Evolutionary conservation across 2,797 vertebrate genomes (phyloP).

Genomic region (Sebastes elongatus): DNA sequence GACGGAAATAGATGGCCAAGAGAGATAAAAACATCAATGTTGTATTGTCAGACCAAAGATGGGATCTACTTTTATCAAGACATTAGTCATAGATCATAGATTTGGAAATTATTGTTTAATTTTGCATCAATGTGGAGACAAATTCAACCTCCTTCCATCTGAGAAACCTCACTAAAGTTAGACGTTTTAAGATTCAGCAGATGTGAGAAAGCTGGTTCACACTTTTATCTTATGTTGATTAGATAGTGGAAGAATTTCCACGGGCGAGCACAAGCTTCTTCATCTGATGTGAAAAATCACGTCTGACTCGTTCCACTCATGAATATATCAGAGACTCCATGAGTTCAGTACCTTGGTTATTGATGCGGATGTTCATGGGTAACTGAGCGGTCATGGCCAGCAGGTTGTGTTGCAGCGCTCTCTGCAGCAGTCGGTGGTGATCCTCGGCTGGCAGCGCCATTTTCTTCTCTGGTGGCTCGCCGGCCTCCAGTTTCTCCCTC

Average conservation of each 20-base stretch:
- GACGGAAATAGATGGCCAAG: background rate
- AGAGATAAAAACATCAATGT: background rate
- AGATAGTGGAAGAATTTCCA: background rate
- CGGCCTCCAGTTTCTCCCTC: constrained; percentile 92
- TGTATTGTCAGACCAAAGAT: background rate
- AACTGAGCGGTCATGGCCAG: constrained; percentile 94
- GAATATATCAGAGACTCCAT: background rate
- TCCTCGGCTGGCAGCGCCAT: constrained; percentile 90
- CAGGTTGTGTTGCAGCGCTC: constrained; percentile 95
- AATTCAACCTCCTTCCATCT: background rate
- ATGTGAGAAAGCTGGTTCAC: background rate
- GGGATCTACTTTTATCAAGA: background rate
- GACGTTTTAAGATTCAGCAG: background rate
- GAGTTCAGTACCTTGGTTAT: constrained; percentile 88
- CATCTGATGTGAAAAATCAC: background rate
- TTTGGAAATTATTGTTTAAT: background rate
- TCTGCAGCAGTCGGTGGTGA: constrained; percentile 93
- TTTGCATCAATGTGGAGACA: background rate
- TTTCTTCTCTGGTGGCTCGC: constrained; percentile 96
- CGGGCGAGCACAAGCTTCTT: background rate
- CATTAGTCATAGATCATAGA: background rate
- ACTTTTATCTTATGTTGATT: background rate
- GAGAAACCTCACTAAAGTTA: background rate
- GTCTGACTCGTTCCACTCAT: background rate
- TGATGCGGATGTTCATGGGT: constrained; percentile 98